Conservation (phyloP, 2,888 invertebrate species). For the Aquatica leii region DNA sequence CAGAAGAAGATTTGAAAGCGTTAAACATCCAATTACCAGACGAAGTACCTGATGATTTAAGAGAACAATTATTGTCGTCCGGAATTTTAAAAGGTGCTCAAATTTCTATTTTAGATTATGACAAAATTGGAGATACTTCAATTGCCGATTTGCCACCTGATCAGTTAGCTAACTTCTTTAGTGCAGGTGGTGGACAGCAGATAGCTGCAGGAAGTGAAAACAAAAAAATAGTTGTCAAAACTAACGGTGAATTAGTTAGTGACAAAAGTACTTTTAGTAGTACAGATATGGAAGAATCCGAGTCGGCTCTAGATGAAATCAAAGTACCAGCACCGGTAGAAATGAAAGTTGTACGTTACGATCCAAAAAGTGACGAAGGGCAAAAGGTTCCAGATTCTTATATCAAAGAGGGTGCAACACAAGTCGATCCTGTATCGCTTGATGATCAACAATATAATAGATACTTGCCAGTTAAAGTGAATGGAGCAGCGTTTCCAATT, state of each 20-base stretch:
- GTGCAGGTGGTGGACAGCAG: conserved; percentile 81
- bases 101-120: conserved; percentile 86
- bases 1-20: conserved; percentile 66
- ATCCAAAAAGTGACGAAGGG: conserved; percentile 78
- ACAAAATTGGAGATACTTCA: conserved; percentile 86
- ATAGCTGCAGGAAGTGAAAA: conserved; percentile 71
- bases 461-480: conserved; percentile 84
- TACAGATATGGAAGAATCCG: conserved; percentile 67
- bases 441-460: conserved; percentile 81
- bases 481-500: conserved; percentile 84
- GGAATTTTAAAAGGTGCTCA: conserved; percentile 89
- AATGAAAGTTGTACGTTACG: conserved; percentile 86
- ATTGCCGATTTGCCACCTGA: conserved; percentile 85
- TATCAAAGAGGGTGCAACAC: conserved; percentile 75
- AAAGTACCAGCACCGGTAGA: conserved; percentile 69
- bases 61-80: conserved; percentile 82
- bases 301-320: conserved; percentile 63
- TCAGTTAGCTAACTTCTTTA: conserved; percentile 85
- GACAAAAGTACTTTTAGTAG: conserved; percentile 54
- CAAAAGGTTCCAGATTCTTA: conserved; percentile 76
- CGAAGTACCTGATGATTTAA: conserved; percentile 87
- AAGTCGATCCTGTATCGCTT: conserved; percentile 77
- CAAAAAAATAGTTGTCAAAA: conserved; percentile 71
- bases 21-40: conserved; percentile 74
- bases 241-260: conserved; percentile 68